phyloP scores from a whole-genome alignment of 2,113 vertebrate species.

The Nibea coibor region DNA sequence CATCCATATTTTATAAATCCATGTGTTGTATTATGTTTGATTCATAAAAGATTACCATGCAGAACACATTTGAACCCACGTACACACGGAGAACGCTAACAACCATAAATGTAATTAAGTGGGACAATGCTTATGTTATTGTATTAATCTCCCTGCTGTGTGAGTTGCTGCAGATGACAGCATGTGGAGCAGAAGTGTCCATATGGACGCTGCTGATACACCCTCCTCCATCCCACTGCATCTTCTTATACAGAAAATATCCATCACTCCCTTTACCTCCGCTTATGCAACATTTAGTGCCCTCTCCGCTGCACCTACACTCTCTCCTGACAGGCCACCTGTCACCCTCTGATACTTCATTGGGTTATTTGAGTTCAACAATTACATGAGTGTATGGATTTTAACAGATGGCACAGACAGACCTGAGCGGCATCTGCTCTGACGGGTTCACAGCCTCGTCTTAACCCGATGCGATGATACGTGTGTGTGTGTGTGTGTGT shows the following conservation, averaged over 20 bases:
- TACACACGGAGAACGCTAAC: not conserved
- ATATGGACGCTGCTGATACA: not conserved
- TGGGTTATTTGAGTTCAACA: constrained; percentile 8
- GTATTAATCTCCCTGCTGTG: not conserved
- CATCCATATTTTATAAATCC: constrained; percentile 9
- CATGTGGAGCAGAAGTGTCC: constrained; percentile 1
- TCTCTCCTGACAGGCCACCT: constrained; percentile 9
- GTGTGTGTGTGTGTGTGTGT: not conserved
- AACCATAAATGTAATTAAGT: not conserved
- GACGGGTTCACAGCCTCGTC: constrained; percentile 25
- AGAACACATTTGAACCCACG: not conserved
- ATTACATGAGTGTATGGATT: not conserved
- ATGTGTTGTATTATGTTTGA: not conserved
- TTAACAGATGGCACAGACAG: constrained; percentile 52
- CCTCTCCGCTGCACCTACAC: not conserved
- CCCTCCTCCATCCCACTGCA: not conserved
- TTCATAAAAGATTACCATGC: not conserved
- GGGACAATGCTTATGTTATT: not conserved
- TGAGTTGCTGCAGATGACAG: not conserved
- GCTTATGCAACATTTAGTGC: not conserved
- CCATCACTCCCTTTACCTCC: not conserved
- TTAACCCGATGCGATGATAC: constrained; percentile 2
- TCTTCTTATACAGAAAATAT: not conserved
- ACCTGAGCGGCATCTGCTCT: constrained; percentile 58
- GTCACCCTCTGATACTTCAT: constrained; percentile 21